Evolutionary conservation across 2,797 vertebrate genomes (phyloP).

Genomic region (Paguma larvata): DNA sequence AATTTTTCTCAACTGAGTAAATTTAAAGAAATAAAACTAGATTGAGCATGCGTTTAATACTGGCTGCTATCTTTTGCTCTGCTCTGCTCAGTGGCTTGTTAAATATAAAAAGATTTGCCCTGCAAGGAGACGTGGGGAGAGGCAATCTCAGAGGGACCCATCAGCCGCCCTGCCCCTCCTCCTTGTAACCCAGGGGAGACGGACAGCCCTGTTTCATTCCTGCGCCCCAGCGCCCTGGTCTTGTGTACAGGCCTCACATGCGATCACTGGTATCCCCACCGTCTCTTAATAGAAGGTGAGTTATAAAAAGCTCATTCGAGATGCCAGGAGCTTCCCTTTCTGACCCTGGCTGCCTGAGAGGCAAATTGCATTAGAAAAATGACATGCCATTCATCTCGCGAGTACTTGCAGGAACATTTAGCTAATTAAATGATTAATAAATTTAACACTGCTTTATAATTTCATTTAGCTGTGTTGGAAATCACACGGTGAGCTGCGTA

Average conservation of each 20-base stretch:
- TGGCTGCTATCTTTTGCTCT: slow-evolving; percentile 86
- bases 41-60: slow-evolving; percentile 90
- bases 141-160: slow-evolving; percentile 79
- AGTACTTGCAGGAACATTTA: slow-evolving; percentile 98
- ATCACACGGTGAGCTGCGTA: slow-evolving; percentile 94
- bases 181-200: slow-evolving; percentile 71
- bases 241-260: slow-evolving; percentile 84
- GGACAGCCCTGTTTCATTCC: slow-evolving; percentile 75
- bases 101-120: slow-evolving; percentile 90
- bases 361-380: slow-evolving; percentile 98
- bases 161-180: slow-evolving; percentile 63
- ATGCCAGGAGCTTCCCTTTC: slow-evolving; percentile 93
- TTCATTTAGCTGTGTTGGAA: slow-evolving; percentile 98
- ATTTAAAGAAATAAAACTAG: slow-evolving; percentile 90
- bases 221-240: slow-evolving; percentile 68
- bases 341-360: slow-evolving; percentile 96
- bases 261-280: slow-evolving; percentile 77
- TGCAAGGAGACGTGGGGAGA: slow-evolving; percentile 78
- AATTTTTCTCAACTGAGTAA: slow-evolving; percentile 90
- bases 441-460: slow-evolving; percentile 99
- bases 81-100: slow-evolving; percentile 89
- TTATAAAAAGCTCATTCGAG: slow-evolving; percentile 90
- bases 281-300: slow-evolving; percentile 86
- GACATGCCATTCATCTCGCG: slow-evolving; percentile 98
- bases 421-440: slow-evolving; percentile 99